A percentile compares a stretch with the other conserved stretches of the same genome.
These are phyloP conservation scores for Odocoileus hemionus DNA, from an alignment of 2,113 vertebrate genomes.

Conservation along the genomic window DNA sequence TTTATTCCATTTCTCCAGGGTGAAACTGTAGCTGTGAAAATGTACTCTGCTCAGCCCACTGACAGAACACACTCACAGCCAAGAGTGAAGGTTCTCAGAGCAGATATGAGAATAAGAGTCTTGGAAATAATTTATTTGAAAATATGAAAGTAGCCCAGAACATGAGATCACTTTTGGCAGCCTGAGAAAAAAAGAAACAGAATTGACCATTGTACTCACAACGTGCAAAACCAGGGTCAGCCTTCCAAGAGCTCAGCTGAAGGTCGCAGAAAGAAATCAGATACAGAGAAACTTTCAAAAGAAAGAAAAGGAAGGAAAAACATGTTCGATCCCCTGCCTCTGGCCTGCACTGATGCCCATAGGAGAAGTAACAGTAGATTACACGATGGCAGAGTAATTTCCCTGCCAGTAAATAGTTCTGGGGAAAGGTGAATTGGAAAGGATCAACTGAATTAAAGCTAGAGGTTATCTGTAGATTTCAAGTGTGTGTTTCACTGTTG, in stretches of 20 bases:
- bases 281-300: not conserved
- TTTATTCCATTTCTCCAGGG: not conserved
- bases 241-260: not conserved
- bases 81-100: conserved; percentile 53
- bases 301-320: not conserved
- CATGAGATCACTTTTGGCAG: conserved; percentile 64
- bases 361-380: not conserved
- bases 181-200: not conserved
- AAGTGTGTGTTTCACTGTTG: not conserved
- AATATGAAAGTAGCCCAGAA: conserved; percentile 58
- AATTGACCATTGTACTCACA: conserved; percentile 15
- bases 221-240: not conserved
- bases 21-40: not conserved
- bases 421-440: not conserved
- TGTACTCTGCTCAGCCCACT: not conserved
- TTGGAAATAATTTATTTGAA: conserved; percentile 64
- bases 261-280: conserved; percentile 1
- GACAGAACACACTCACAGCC: not conserved
- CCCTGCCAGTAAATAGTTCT: not conserved
- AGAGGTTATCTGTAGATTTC: not conserved
- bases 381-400: not conserved
- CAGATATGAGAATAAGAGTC: conserved; percentile 40
- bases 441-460: not conserved
- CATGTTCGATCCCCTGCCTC: not conserved
- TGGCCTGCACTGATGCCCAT: not conserved